These are phyloP conservation scores for Formicarius rufipectus DNA, from an alignment of 2,113 vertebrate species.

Conservation along the genomic window DNA sequence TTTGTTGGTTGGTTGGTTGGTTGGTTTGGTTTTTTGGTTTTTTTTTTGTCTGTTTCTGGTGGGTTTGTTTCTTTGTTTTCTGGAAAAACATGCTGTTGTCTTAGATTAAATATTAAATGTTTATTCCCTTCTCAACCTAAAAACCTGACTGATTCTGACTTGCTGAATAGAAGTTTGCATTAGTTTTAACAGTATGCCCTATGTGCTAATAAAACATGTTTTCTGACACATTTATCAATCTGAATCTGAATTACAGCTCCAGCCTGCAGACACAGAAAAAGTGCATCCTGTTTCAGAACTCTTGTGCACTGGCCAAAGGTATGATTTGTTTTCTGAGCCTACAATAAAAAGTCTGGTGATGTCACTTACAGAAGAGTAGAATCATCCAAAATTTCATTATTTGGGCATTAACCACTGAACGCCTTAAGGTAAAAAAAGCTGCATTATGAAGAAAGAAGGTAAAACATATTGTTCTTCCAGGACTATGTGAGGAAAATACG, in stretches of 20 bases:
- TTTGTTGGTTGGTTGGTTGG: too few relatives aligned
- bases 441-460: not conserved
- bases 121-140: not conserved
- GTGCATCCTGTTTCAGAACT: not conserved
- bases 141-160: not conserved
- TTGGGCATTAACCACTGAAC: not conserved
- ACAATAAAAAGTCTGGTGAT: not conserved
- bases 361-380: not conserved
- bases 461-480: not conserved
- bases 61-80: not conserved
- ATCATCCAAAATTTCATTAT: not conserved
- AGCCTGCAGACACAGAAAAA: not conserved
- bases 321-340: conserved; percentile 9
- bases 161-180: not conserved
- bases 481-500: not conserved
- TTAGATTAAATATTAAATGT: not conserved
- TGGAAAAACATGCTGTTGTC: not conserved
- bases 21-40: not conserved
- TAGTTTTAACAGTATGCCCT: not conserved
- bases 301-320: not conserved
- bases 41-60: not conserved
- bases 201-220: not conserved
- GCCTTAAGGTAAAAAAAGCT: not conserved
- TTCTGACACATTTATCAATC: conserved; percentile 4
- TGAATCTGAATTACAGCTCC: not conserved